Base-by-base conservation (phyloP, 64 coral and sea anemone genomes). In the Montipora foliosa region DNA sequence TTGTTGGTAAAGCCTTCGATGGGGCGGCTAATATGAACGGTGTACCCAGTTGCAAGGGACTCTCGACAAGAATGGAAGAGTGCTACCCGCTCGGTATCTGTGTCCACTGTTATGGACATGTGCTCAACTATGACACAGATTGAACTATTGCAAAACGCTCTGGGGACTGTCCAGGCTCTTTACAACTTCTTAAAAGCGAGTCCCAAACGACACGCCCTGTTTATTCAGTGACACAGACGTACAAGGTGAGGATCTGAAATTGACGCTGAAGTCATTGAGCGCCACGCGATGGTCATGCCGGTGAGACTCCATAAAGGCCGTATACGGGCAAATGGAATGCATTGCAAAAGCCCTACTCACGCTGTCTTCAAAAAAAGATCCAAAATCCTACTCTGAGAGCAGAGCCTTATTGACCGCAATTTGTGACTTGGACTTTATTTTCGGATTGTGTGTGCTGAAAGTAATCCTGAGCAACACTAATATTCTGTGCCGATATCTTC, bases 71-170 rank as follows among this genome's bases (percentile, higher is more conserved):
- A 75, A 74, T 84, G 61, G 37, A 64, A 71, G 70, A 77, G 51
- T 68, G 62, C 50, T 68, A 47, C 24, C 77, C 77, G 52, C 10
- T 0, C 52, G 52, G 52, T 10, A 19, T 90, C 44, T 90, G 80
- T 67, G 78, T 81, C 45, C 89, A 90, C 77, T 90, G 89, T 61
- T 79, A 80, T 69, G 76, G 74, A 47, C 76, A 90, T 71, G 51
- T 77, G 29, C 89, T 90, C 45, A 90, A 90, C 76, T 13, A 79
- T 90, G 75, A 80, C 76, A 66, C 61, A 62, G 15, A 81, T 80
- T 17, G 48, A 90, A 66, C 21, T 45, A 79, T n/a, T 44, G 20
- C 78, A 19, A 67, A 48, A 91, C 59, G 22, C 66, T 48, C 59
- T 82, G 58, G 89, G 76, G 13, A 69, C 64, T 68, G 67, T 90